Evolutionary conservation across 2,888 invertebrate genomes (phyloP).

Genomic region (Pedicia rivosa): DNA sequence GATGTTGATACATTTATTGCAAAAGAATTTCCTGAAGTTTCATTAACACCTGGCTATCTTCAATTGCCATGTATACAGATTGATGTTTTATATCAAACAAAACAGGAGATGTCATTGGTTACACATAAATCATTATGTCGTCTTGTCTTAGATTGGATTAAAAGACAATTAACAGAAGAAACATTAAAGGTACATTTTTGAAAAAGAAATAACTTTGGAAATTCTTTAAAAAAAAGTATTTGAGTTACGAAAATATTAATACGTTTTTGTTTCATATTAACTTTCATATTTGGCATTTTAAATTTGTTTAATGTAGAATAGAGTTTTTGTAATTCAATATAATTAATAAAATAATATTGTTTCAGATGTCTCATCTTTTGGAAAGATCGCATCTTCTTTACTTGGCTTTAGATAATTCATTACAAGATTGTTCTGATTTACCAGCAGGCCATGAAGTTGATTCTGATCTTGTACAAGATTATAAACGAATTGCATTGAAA

Average conservation of each 20-base stretch:
- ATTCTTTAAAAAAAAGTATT: no score
- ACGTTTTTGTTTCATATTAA: no score
- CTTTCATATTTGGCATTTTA: no score
- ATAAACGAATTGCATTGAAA: constrained; percentile 38
- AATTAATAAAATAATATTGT: no score
- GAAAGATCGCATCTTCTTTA: constrained; percentile 15
- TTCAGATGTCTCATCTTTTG: constrained; percentile 12
- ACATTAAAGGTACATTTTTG: no score
- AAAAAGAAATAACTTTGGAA: no score
- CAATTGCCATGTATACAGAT: constrained; percentile 48
- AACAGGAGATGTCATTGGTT: constrained; percentile 44
- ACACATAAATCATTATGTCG: constrained; percentile 42
- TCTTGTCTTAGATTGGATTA: constrained; percentile 48
- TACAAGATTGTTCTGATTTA: constrained; percentile 66
- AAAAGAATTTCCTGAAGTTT: constrained; percentile 48
- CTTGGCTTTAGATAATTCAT: constrained; percentile 48
- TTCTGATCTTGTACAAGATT: constrained; percentile 63
- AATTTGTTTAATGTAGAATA: no score
- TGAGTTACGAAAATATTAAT: no score
- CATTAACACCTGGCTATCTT: constrained; percentile 14
- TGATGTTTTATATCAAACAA: constrained; percentile 57
- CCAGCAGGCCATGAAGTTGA: constrained; percentile 42
- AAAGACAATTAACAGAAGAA: constrained; percentile 28
- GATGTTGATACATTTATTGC: constrained; percentile 55
- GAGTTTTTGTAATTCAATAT: no score